Evolutionary conservation across 2,888 invertebrate genomes (phyloP).

Genomic region (Andrena bicolor): DNA sequence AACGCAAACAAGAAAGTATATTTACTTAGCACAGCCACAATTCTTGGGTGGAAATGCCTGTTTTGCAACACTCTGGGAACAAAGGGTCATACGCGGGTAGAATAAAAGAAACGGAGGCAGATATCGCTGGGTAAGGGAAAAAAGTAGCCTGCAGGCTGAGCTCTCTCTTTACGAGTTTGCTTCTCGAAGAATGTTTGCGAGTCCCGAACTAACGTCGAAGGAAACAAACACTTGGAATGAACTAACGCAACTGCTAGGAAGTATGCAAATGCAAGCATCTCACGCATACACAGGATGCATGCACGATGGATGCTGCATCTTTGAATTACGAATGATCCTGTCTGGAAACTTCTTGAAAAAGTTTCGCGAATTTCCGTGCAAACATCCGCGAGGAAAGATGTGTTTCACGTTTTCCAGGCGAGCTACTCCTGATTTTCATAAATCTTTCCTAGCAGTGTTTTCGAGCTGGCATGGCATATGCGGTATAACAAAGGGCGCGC

Average conservation of each 20-base stretch:
- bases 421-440: conserved; percentile 26
- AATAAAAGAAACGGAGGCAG: conserved; percentile 21
- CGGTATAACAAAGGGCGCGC: background rate
- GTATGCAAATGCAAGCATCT: conserved; percentile 41
- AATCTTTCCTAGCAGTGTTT: conserved; percentile 13
- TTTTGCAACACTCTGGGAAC: background rate
- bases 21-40: background rate
- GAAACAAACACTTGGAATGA: conserved; percentile 70
- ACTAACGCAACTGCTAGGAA: conserved; percentile 53
- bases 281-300: conserved; percentile 41
- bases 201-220: conserved; percentile 57
- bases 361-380: conserved; percentile 30
- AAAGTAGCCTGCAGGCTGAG: conserved; percentile 42
- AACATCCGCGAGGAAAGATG: conserved; percentile 35
- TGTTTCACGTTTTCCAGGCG: conserved; percentile 37
- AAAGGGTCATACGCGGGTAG: conserved; percentile 13
- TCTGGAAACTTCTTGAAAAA: conserved; percentile 41
- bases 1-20: background rate
- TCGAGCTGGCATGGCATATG: background rate
- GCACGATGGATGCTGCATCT: conserved; percentile 37
- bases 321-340: conserved; percentile 57
- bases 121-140: conserved; percentile 3
- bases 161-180: conserved; percentile 49
- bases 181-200: conserved; percentile 59
- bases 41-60: conserved; percentile 17